A percentile compares a stretch with the other conserved stretches of the same genome.
These are phyloP conservation scores for Rallus crepitans DNA, from an alignment of 2,797 vertebrate genomes.

Conservation along the genomic window DNA sequence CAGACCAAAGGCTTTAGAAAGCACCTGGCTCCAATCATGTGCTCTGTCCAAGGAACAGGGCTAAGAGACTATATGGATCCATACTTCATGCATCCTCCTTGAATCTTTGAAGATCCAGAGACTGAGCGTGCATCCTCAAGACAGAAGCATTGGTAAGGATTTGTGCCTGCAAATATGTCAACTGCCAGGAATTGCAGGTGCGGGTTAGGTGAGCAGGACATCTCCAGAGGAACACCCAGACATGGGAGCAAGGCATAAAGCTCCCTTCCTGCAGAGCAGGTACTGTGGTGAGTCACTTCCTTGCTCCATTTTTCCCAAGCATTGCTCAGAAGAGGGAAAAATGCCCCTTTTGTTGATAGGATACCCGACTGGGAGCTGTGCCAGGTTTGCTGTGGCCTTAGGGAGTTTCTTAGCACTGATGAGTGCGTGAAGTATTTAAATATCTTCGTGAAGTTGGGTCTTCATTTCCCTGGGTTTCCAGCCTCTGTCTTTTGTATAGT, in stretches of 20 bases:
- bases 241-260: neutral
- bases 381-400: constrained; percentile 23
- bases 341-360: neutral
- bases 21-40: fast-evolving
- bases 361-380: neutral
- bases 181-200: neutral
- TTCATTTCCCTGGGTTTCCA: constrained; percentile 7
- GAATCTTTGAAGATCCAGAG: neutral
- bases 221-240: neutral
- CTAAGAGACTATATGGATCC: fast-evolving
- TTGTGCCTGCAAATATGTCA: neutral
- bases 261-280: neutral
- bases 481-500: neutral
- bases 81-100: neutral
- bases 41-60: neutral
- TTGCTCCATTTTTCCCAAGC: constrained; percentile 30
- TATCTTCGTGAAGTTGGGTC: neutral
- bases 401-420: neutral
- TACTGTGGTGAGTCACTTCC: constrained; percentile 17
- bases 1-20: neutral
- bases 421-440: neutral
- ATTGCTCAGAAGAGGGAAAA: constrained; percentile 1
- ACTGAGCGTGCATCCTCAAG: neutral
- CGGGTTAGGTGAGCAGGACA: neutral
- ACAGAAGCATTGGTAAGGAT: neutral